phyloP scores from a whole-genome alignment of 2,888 invertebrate genomes.

The Nineta flava region DNA sequence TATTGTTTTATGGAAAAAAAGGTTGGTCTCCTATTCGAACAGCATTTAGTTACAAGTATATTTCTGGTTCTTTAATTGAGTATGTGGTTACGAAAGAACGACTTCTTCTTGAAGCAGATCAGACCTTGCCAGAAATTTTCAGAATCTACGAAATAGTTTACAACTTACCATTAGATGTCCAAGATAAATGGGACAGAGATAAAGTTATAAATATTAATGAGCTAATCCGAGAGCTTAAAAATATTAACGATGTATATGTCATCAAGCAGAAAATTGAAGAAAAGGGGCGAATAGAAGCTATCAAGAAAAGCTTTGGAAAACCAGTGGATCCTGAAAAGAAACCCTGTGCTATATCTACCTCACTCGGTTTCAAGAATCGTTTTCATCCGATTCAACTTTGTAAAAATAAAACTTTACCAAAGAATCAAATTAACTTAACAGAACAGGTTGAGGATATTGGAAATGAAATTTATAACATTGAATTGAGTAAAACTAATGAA shows the following conservation, averaged over 20 bases:
- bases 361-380: slow-evolving; percentile 2
- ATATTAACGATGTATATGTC: background rate
- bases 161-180: background rate
- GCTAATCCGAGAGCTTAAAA: slow-evolving; percentile 1
- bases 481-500: no score
- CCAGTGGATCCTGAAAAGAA: slow-evolving; percentile 1
- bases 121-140: background rate
- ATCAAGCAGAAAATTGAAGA: no score
- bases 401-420: background rate
- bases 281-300: no score
- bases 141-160: slow-evolving; percentile 2
- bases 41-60: no score
- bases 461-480: no score
- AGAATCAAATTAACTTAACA: no score
- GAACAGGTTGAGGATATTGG: no score
- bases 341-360: slow-evolving; percentile 1
- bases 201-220: background rate
- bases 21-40: no score
- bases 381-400: slow-evolving; percentile 3
- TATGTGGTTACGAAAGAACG: background rate
- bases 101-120: slow-evolving; percentile 1
- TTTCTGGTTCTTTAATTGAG: no score
- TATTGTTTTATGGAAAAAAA: no score
- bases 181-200: slow-evolving; percentile 4
- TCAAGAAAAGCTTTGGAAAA: background rate